These are phyloP conservation scores for Periophthalmus modestus DNA, from an alignment of 2,113 vertebrate species.

Conservation along the genomic window DNA sequence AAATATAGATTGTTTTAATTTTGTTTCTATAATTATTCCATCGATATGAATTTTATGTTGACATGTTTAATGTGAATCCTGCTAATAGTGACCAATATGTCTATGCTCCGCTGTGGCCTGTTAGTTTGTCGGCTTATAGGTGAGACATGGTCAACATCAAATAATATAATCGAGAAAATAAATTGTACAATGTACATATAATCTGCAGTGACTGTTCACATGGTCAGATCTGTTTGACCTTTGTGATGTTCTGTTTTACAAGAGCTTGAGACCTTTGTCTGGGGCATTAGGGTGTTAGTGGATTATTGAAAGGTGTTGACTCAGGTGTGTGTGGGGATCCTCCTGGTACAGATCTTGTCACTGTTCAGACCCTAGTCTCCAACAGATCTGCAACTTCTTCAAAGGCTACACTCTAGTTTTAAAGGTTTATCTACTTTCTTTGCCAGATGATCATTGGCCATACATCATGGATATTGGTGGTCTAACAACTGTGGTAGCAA, in stretches of 20 bases:
- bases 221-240: conserved; percentile 8
- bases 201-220: not conserved
- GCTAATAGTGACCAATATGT: not conserved
- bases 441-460: conserved; percentile 38
- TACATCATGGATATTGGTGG: conserved; percentile 79
- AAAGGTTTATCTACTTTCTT: conserved; percentile 7
- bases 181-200: not conserved
- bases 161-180: not conserved
- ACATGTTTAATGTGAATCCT: too few species aligned
- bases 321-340: conserved; percentile 70
- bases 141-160: not conserved
- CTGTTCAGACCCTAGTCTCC: conserved; percentile 35
- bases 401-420: conserved; percentile 1
- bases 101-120: not conserved
- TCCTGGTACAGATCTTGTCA: conserved; percentile 45
- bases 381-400: conserved; percentile 23
- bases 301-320: conserved; percentile 84
- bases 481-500: conserved; percentile 81
- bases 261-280: conserved; percentile 61
- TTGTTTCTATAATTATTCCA: conserved; percentile 62
- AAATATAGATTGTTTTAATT: conserved; percentile 99
- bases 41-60: too few species aligned
- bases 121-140: not conserved
- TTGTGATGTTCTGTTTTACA: conserved; percentile 25
- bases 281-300: conserved; percentile 80